Conservation (phyloP, 2,797 vertebrate species). For the Gastrophryne carolinensis region DNA sequence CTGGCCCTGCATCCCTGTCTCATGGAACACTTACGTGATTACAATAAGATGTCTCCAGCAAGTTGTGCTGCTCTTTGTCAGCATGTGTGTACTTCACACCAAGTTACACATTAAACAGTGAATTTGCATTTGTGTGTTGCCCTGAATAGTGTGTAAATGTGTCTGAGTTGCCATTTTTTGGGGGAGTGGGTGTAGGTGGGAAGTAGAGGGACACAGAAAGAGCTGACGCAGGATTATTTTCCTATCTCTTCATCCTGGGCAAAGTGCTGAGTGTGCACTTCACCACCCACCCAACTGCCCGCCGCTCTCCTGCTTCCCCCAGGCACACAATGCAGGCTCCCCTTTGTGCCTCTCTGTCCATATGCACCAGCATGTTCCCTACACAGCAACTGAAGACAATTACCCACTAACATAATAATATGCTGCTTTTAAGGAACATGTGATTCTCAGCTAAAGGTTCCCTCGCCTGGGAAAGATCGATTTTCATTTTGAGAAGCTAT, state of each 20-base stretch:
- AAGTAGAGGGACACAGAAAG: slow-evolving; percentile 35
- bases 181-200: slow-evolving; percentile 28
- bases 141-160: slow-evolving; percentile 39
- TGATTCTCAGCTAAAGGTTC: too few species aligned
- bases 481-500: too few species aligned
- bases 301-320: slow-evolving; percentile 1
- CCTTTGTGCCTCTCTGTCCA: slow-evolving; percentile 21
- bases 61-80: neutral
- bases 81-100: neutral
- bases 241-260: slow-evolving; percentile 1
- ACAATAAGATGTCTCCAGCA: too few species aligned
- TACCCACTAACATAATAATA: too few species aligned
- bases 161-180: slow-evolving; percentile 29
- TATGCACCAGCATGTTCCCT: slow-evolving; percentile 9
- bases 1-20: too few species aligned
- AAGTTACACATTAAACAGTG: slow-evolving; percentile 27
- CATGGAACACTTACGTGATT: too few species aligned
- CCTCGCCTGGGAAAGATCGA: too few species aligned
- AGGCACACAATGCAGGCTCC: slow-evolving; percentile 26
- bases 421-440: too few species aligned
- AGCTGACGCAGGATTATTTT: slow-evolving; percentile 33
- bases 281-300: slow-evolving; percentile 36
- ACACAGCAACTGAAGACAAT: too few species aligned
- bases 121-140: slow-evolving; percentile 27
- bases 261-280: slow-evolving; percentile 39